These are phyloP conservation scores for Acanthosepion lycidas DNA, from an alignment of 2,888 invertebrate species.

Conservation along the genomic window DNA sequence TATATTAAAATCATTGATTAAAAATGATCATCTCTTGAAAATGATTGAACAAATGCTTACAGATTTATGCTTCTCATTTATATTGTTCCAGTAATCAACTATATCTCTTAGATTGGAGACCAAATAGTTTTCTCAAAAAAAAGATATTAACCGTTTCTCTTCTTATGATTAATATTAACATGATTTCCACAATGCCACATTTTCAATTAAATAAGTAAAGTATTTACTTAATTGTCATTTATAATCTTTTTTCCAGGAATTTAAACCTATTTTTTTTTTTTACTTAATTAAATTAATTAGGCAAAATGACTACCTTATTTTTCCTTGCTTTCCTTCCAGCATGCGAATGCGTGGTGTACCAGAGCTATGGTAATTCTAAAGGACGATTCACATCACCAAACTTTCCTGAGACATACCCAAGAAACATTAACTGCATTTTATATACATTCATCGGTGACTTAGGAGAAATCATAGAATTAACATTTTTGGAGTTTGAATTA, in stretches of 20 bases:
- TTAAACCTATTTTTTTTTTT: neutral
- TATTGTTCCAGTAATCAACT: too few species aligned
- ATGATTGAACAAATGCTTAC: too few species aligned
- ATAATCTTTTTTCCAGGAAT: neutral
- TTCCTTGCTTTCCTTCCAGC: slow-evolving; percentile 79
- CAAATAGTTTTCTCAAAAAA: neutral
- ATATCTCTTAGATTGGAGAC: neutral
- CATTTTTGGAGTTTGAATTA: slow-evolving; percentile 86
- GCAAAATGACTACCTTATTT: neutral
- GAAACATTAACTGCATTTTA: slow-evolving; percentile 85
- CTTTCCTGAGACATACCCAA: slow-evolving; percentile 85
- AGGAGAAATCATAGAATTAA: slow-evolving; percentile 87
- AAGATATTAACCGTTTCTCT: neutral
- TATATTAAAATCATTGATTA: too few species aligned
- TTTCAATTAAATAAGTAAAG: neutral
- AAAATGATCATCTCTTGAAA: too few species aligned
- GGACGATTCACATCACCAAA: slow-evolving; percentile 89
- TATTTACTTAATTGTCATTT: neutral
- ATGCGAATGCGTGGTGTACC: slow-evolving; percentile 88
- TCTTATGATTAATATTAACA: neutral
- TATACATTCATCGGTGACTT: slow-evolving; percentile 87
- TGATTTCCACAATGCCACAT: neutral
- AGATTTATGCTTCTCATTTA: too few species aligned
- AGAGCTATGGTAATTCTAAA: slow-evolving; percentile 83
- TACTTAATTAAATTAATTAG: neutral